A percentile compares a stretch with the other conserved stretches of the same genome.
These are phyloP conservation scores for Alca torda DNA, from an alignment of 2,797 vertebrate genomes.

Conservation along the genomic window DNA sequence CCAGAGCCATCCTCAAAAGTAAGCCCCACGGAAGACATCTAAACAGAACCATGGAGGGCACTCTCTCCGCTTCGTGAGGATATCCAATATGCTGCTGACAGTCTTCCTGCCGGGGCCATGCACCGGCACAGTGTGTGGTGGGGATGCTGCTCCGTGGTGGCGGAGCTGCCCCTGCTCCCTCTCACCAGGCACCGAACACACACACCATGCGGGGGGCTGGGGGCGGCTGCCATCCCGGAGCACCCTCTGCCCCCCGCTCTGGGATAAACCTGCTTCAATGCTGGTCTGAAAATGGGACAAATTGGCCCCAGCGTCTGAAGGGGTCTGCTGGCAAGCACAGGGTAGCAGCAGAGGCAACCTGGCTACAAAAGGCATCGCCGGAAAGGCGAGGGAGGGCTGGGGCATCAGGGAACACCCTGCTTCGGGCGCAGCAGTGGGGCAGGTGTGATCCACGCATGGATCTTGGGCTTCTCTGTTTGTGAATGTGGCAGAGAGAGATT, in stretches of 20 bases:
- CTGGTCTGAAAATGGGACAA: background rate
- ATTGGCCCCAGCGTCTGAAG: background rate
- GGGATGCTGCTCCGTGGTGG: rapidly evolving
- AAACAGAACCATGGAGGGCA: slow-evolving; percentile 46
- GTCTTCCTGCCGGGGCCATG: background rate
- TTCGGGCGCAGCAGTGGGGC: background rate
- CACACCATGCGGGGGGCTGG: rapidly evolving
- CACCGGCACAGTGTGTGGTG: rapidly evolving
- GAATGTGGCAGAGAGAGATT: background rate
- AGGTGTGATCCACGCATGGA: background rate
- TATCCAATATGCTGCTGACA: slow-evolving; percentile 23
- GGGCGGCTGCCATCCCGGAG: rapidly evolving
- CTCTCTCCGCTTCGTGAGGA: background rate
- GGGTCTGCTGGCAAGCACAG: background rate
- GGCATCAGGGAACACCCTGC: background rate
- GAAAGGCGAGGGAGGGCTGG: background rate
- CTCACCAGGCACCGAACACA: rapidly evolving
- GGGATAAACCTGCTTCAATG: background rate
- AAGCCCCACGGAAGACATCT: slow-evolving; percentile 21
- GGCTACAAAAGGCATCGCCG: background rate
- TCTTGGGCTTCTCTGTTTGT: background rate
- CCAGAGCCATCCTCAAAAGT: slow-evolving; percentile 41
- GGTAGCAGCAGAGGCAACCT: background rate
- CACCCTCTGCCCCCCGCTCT: background rate
- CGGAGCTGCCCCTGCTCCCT: background rate